Base-by-base conservation (phyloP, 2,888 invertebrate genomes). In the Antheraea assamensis region DNA sequence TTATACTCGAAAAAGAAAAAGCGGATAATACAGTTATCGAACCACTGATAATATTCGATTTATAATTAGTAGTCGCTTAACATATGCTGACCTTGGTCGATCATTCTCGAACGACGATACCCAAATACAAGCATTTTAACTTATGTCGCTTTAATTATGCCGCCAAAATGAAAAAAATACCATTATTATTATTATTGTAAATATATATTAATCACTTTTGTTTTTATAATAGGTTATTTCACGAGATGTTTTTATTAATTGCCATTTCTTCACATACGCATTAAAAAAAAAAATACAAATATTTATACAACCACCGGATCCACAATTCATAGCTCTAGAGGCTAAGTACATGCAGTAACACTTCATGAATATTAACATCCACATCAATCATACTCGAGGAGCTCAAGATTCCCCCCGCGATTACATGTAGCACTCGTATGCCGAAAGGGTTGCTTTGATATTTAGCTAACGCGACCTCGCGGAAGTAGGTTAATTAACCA, bases 291-390 rank as follows among this genome's bases (percentile, higher is more conserved):
- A 61, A 27, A 27, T 19, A 27, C 13, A 24, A 61, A 27, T 15
- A 13, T 27, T 19, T 61, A 13, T 3, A 27, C 27, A 74, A 71
- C 61, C 17, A 55, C 73, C 73, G 73, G 42, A 70, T 85, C 83
- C 77, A 79, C 72, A 74, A 71, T 80, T 76, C 79, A 78, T 78
- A 73, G 78, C 76, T 74, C 77, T 76, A 72, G 72, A 35, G 68
- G n/a, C 35, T 71, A 78, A 83, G 82, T 84, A 84, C 84, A 87
- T 85, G 82, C 87, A 86, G 90, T 83, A 90, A 89, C 88, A 88
- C 88, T 87, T 91, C 88, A 92, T 92, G 92, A 92, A 93, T 94
- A 93, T 92, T 92, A 90, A 92, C 88, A 83, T 87, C 85, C 82
- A 88, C 93, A 94, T 94, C 93, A 92, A 93, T 93, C 93, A 94